Percentiles rank a stretch among this genome's conserved stretches.
These are phyloP conservation scores for Erythrocercus mccallii DNA, from an alignment of 2,113 vertebrate genomes.

Conservation along the genomic window DNA sequence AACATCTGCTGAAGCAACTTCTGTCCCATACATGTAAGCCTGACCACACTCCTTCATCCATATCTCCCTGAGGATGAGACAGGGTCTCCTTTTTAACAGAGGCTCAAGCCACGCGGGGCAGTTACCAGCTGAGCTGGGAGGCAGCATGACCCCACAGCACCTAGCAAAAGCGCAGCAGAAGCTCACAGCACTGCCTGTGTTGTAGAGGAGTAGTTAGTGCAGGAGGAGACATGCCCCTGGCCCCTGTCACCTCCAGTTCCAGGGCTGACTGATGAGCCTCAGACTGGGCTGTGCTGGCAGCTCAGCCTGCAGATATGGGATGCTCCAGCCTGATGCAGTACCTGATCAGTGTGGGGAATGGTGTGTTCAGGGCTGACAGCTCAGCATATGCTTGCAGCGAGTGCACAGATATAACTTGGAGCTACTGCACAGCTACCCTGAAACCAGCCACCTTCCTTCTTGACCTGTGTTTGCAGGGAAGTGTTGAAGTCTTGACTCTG, in stretches of 20 bases:
- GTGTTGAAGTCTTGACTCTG: not conserved
- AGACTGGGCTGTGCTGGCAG: not conserved
- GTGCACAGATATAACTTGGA: not conserved
- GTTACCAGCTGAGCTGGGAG: not conserved
- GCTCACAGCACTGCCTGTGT: not conserved
- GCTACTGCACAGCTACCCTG: not conserved
- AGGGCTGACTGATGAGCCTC: not conserved
- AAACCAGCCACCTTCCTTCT: not conserved
- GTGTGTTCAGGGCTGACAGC: not conserved
- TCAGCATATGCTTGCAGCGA: not conserved
- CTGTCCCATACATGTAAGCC: not conserved
- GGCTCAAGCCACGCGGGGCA: not conserved
- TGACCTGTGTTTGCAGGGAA: not conserved
- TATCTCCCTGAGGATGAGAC: not conserved
- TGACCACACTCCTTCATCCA: not conserved
- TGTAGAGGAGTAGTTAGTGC: accelerated
- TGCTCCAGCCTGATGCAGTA: not conserved
- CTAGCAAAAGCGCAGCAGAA: not conserved
- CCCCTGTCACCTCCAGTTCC: not conserved
- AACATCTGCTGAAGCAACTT: not conserved
- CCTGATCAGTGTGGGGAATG: accelerated
- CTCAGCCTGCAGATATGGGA: not conserved
- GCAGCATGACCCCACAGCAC: not conserved
- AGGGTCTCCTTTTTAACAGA: not conserved
- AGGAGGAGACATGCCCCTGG: not conserved